A percentile compares a stretch with the other conserved stretches of the same genome.
phyloP scores from a whole-genome alignment of 1,140 invertebrate genomes.

The Neomicropteryx cornuta region DNA sequence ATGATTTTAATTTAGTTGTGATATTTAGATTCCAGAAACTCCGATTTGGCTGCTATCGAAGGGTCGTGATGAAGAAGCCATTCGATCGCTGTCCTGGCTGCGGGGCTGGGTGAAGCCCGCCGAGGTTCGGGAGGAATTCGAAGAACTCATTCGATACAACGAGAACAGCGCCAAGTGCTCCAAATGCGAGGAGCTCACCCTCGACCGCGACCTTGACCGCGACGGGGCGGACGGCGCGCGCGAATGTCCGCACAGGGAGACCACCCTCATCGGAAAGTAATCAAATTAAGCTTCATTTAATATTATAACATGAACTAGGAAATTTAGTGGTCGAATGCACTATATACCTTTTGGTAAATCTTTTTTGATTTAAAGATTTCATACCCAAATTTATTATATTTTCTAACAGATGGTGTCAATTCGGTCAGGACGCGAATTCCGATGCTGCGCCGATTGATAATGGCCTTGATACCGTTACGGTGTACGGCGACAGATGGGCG shows the following conservation, averaged over 20 bases:
- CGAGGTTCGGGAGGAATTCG: slow-evolving; percentile 35
- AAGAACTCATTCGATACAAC: slow-evolving; percentile 25
- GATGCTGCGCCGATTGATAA: too few species aligned
- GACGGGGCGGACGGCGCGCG: not conserved
- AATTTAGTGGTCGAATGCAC: too few species aligned
- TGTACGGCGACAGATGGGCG: too few species aligned
- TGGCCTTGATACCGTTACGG: too few species aligned
- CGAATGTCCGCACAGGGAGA: slow-evolving; percentile 11
- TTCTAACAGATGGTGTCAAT: too few species aligned
- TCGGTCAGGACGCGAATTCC: too few species aligned
- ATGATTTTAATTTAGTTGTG: too few species aligned
- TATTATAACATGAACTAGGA: too few species aligned
- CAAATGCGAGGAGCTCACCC: not conserved
- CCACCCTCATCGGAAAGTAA: slow-evolving; percentile 4
- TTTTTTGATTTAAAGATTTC: too few species aligned
- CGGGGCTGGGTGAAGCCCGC: slow-evolving; percentile 38
- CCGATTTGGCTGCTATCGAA: slow-evolving; percentile 50
- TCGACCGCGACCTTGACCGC: not conserved
- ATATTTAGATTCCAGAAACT: slow-evolving; percentile 50
- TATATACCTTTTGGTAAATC: too few species aligned
- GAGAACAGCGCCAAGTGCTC: slow-evolving; percentile 20
- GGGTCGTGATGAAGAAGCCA: slow-evolving; percentile 35
- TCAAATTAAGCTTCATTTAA: slow-evolving; percentile 11
- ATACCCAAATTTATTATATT: too few species aligned
- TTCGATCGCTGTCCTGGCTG: slow-evolving; percentile 36